Conservation (phyloP, 2,113 vertebrate genomes). For the Chloropsis cyanopogon region DNA sequence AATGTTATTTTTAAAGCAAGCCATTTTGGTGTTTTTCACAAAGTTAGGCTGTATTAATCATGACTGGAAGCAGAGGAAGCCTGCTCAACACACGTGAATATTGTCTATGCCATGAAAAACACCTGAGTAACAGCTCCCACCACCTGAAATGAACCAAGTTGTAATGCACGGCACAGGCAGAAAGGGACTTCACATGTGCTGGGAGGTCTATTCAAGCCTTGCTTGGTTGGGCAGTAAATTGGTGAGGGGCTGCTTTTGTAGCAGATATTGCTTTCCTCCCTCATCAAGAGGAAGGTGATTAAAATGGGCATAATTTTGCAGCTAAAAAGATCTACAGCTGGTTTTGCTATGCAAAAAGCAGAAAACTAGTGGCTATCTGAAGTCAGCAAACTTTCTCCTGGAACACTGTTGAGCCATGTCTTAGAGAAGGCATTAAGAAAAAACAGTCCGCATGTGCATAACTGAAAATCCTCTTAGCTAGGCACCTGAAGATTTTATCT, state of each 20-base stretch:
- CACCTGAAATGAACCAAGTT: not conserved
- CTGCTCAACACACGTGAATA: not conserved
- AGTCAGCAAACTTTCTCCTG: not conserved
- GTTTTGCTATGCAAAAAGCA: not conserved
- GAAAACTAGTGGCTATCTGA: not conserved
- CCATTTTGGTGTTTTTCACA: not conserved
- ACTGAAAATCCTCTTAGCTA: not conserved
- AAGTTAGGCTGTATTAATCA: rapidly evolving
- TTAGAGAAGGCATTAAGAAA: not conserved
- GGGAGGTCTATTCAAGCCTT: not conserved
- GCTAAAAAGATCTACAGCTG: not conserved
- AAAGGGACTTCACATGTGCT: not conserved
- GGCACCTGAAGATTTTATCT: conserved; percentile 3
- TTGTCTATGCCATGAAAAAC: not conserved
- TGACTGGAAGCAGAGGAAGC: not conserved
- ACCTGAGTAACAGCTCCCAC: not conserved
- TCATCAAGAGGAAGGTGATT: not conserved
- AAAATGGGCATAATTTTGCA: not conserved
- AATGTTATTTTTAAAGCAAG: not conserved
- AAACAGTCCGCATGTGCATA: not conserved
- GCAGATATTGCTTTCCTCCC: not conserved
- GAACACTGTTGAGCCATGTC: not conserved
- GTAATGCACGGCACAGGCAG: not conserved
- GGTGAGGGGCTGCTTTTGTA: not conserved
- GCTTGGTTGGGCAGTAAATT: not conserved